Evolutionary conservation across 1,140 invertebrate species (phyloP).

Genomic region (Bombus balteatus): DNA sequence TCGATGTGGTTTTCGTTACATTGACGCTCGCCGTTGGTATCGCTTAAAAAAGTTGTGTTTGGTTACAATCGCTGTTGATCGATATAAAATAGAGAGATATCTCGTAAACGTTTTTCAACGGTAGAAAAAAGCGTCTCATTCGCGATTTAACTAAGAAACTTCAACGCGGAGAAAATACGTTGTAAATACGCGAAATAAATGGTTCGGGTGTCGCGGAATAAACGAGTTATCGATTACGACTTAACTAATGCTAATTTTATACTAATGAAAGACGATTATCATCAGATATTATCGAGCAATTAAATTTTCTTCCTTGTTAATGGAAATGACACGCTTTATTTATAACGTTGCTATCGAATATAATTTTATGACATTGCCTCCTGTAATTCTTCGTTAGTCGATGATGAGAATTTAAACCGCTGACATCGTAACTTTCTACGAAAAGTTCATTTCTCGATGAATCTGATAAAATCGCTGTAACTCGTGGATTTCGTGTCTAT

Average conservation of each 20-base stretch:
- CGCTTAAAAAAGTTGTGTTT: too few relatives aligned
- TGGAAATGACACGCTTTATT: neutral
- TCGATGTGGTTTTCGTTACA: too few relatives aligned
- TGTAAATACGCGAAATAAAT: neutral
- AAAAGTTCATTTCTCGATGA: accelerated
- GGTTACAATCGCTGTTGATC: accelerated
- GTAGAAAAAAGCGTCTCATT: neutral
- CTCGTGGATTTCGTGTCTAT: neutral
- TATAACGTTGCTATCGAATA: neutral
- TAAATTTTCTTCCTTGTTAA: neutral
- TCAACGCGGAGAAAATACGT: neutral
- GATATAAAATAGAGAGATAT: too few relatives aligned
- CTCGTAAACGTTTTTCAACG: too few relatives aligned
- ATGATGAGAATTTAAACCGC: too few relatives aligned
- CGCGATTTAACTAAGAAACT: too few relatives aligned
- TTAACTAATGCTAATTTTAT: neutral
- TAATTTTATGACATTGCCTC: neutral
- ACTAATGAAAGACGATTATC: neutral
- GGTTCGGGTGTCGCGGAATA: neutral
- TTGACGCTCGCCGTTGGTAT: too few relatives aligned
- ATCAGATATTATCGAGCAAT: neutral
- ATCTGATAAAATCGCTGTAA: neutral
- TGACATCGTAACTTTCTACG: too few relatives aligned
- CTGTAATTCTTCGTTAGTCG: too few relatives aligned
- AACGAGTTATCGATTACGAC: neutral